Conservation (phyloP, 1,140 invertebrate genomes). For the Leptinotarsa lineolata region DNA sequence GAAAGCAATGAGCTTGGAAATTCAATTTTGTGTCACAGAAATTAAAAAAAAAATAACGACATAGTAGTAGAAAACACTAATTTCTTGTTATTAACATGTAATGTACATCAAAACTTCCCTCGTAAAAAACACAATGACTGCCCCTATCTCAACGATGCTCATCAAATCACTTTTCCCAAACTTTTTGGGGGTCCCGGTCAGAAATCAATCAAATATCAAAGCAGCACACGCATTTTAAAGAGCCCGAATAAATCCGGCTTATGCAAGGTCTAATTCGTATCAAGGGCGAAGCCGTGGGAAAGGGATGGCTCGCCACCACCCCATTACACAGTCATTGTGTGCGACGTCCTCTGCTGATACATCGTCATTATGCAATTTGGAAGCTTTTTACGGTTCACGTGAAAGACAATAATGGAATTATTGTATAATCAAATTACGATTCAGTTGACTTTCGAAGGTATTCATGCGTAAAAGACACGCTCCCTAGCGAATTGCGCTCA, state of each 20-base stretch:
- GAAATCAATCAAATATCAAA: slow-evolving; percentile 28
- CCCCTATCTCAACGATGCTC: background rate
- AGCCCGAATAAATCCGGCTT: slow-evolving; percentile 31
- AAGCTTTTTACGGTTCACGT: slow-evolving; percentile 20
- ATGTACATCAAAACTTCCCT: too few species aligned
- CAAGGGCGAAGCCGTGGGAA: slow-evolving; percentile 30
- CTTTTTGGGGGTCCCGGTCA: slow-evolving; percentile 4
- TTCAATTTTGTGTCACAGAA: too few species aligned
- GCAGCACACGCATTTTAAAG: slow-evolving; percentile 27
- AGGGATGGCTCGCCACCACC: slow-evolving; percentile 28
- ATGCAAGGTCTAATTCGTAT: slow-evolving; percentile 30
- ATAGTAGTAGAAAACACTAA: too few species aligned
- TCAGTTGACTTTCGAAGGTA: slow-evolving; percentile 25
- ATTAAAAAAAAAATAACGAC: too few species aligned
- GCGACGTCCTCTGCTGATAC: slow-evolving; percentile 24
- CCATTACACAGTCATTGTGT: slow-evolving; percentile 27
- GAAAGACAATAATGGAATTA: slow-evolving; percentile 26
- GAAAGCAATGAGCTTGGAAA: too few species aligned
- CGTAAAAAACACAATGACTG: too few species aligned
- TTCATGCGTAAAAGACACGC: slow-evolving; percentile 4
- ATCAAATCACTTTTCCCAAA: slow-evolving; percentile 5
- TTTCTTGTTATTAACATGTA: too few species aligned
- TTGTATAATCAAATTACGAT: slow-evolving; percentile 26
- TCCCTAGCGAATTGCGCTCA: background rate
- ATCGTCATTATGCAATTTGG: slow-evolving; percentile 25